A percentile compares a stretch with the other conserved stretches of the same genome.
These are phyloP conservation scores for Acipenser ruthenus DNA, from an alignment of 2,797 vertebrate genomes.

Conservation along the genomic window DNA sequence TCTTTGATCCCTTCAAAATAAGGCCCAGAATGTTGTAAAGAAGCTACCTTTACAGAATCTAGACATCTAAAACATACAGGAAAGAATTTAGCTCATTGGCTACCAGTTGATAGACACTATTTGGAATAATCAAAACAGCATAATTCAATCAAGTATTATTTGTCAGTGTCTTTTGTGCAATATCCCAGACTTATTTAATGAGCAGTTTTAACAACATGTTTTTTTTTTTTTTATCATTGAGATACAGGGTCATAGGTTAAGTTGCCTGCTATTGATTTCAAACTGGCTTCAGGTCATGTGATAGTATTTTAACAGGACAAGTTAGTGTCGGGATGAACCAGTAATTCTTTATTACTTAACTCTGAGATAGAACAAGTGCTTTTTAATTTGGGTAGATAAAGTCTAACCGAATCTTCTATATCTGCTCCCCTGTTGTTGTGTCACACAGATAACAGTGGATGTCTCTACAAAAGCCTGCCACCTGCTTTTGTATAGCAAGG, in stretches of 20 bases:
- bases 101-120: too few relatives aligned
- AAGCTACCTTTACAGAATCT: too few relatives aligned
- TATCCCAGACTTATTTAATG: too few relatives aligned
- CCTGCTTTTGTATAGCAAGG: not conserved
- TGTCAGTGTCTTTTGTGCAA: too few relatives aligned
- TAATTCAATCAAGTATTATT: too few relatives aligned
- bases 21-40: too few relatives aligned
- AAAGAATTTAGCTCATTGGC: too few relatives aligned
- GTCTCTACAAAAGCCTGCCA: not conserved
- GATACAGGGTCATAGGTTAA: constrained; percentile 10
- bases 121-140: too few relatives aligned
- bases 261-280: constrained; percentile 19
- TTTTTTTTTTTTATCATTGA: too few relatives aligned
- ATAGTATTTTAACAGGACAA: constrained; percentile 11
- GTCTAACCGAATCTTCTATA: constrained; percentile 2
- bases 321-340: constrained; percentile 5
- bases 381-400: constrained; percentile 16
- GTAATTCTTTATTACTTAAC: constrained; percentile 12
- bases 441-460: constrained; percentile 1
- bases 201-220: too few relatives aligned
- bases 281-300: constrained; percentile 19
- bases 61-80: too few relatives aligned
- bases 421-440: constrained; percentile 5
- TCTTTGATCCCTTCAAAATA: too few relatives aligned
- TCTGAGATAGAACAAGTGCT: constrained; percentile 8